These are phyloP conservation scores for Rhogogaster chlorosoma DNA, from an alignment of 2,888 invertebrate species.

Conservation along the genomic window DNA sequence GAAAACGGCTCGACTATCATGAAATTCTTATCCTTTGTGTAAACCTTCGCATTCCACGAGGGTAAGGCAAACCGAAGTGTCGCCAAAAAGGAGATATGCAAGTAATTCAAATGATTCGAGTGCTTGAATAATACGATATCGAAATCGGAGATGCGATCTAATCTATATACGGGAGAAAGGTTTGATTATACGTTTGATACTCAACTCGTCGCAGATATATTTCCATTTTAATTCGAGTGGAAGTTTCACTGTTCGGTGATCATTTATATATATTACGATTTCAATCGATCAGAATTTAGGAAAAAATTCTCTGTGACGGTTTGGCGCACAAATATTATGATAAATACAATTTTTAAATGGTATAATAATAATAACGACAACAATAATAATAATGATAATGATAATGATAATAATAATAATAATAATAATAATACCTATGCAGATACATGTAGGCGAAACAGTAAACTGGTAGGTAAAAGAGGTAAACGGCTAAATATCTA, in stretches of 20 bases:
- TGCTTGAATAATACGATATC: background rate
- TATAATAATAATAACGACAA: background rate
- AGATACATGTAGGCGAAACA: background rate
- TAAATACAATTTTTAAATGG: background rate
- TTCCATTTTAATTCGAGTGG: background rate
- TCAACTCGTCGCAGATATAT: background rate
- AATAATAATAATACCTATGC: background rate
- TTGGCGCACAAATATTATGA: background rate
- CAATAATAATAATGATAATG: background rate
- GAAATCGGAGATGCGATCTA: background rate
- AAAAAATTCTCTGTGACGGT: background rate
- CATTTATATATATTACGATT: background rate
- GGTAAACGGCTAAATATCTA: background rate
- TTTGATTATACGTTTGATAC: background rate
- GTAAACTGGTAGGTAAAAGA: background rate
- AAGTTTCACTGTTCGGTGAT: background rate
- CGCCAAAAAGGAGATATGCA: background rate
- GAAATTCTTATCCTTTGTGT: slow-evolving; percentile 17
- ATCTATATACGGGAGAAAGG: background rate
- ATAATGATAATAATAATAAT: background rate
- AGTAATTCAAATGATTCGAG: slow-evolving; percentile 2
- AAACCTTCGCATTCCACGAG: background rate
- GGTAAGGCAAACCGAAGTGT: background rate
- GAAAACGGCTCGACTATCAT: slow-evolving; percentile 5
- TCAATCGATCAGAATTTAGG: background rate